A percentile compares a stretch with the other conserved stretches of the same genome.
These are phyloP conservation scores for Bombylius major DNA, from an alignment of 2,888 invertebrate species.

Conservation along the genomic window DNA sequence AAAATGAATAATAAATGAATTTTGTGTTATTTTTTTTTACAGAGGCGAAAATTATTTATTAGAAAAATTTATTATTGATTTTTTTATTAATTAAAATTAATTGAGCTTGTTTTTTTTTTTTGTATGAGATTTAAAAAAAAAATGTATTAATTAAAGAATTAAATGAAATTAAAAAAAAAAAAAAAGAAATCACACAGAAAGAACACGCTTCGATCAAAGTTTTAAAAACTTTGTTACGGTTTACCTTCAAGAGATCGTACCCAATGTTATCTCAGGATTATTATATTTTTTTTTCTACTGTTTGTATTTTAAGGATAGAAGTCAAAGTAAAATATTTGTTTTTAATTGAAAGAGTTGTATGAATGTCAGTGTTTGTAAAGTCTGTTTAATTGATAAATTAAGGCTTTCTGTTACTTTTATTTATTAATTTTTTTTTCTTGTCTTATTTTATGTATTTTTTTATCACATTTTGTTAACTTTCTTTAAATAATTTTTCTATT, in stretches of 20 bases:
- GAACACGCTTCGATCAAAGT: not conserved
- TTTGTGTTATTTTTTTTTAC: not conserved
- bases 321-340: not conserved
- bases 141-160: not conserved
- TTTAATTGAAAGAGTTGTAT: too few relatives aligned
- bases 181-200: not conserved
- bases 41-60: too few relatives aligned
- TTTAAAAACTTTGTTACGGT: conserved; percentile 9
- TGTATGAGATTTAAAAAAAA: not conserved
- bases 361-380: too few relatives aligned
- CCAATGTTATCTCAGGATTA: conserved; percentile 20
- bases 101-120: too few relatives aligned
- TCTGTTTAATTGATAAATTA: too few relatives aligned
- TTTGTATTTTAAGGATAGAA: not conserved
- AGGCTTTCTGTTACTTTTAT: not conserved
- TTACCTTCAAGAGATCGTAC: conserved; percentile 39
- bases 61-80: not conserved
- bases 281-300: not conserved
- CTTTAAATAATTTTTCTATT: not conserved
- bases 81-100: not conserved
- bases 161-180: conserved; percentile 1
- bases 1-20: too few relatives aligned
- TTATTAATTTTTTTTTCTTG: not conserved
- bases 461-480: not conserved
- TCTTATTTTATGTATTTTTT: not conserved